A percentile compares a stretch with the other conserved stretches of the same genome.
These are phyloP conservation scores for Gryon sp. DNA, from an alignment of 1,140 invertebrate genomes.

Conservation along the genomic window DNA sequence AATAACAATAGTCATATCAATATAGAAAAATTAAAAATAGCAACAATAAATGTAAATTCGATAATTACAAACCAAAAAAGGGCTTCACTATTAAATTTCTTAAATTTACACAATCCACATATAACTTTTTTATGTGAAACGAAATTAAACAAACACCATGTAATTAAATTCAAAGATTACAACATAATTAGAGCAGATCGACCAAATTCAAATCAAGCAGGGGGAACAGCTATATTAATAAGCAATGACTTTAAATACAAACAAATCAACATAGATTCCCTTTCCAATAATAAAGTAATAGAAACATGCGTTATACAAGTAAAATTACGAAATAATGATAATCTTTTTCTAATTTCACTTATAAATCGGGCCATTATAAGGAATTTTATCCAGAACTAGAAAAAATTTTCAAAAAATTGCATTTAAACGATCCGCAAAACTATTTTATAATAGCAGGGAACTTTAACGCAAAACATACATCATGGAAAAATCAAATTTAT, in stretches of 20 bases:
- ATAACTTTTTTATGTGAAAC: slow-evolving; percentile 21
- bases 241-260: slow-evolving; percentile 29
- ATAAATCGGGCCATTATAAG: slow-evolving; percentile 7
- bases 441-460: slow-evolving; percentile 46
- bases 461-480: slow-evolving; percentile 37
- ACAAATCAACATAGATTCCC: slow-evolving; percentile 57
- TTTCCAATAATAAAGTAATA: slow-evolving; percentile 25
- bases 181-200: slow-evolving; percentile 14
- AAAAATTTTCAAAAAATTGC: slow-evolving; percentile 4
- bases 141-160: slow-evolving; percentile 18
- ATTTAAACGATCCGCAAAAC: slow-evolving; percentile 12
- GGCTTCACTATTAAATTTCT: neutral
- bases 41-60: too few relatives aligned
- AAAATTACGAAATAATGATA: slow-evolving; percentile 13
- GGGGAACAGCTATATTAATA: slow-evolving; percentile 35
- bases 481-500: slow-evolving; percentile 24
- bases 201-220: neutral
- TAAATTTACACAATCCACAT: slow-evolving; percentile 15
- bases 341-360: slow-evolving; percentile 13
- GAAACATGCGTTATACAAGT: slow-evolving; percentile 25
- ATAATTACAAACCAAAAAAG: slow-evolving; percentile 13
- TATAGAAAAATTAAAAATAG: slow-evolving; percentile 30
- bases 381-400: slow-evolving; percentile 14
- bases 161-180: neutral
- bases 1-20: slow-evolving; percentile 22